Evolutionary conservation across 2,113 vertebrate genomes (phyloP).

Genomic region (Passer domesticus): DNA sequence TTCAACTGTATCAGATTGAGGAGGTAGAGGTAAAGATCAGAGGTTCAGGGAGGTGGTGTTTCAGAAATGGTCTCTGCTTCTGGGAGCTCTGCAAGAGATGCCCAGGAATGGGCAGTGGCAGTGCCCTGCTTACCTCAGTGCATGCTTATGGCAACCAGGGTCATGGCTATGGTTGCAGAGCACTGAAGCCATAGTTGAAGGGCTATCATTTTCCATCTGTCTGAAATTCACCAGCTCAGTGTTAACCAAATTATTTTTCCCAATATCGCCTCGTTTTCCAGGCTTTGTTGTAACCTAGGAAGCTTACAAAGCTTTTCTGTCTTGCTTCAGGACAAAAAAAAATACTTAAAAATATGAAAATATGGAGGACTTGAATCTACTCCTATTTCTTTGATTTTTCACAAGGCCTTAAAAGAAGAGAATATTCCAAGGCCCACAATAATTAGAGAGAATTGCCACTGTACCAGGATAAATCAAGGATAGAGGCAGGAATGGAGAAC

Average conservation of each 20-base stretch:
- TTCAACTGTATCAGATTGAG: neutral
- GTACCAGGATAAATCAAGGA: neutral
- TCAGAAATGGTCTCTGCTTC: neutral
- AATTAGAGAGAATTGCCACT: neutral
- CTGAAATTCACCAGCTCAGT: neutral
- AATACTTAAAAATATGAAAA: neutral
- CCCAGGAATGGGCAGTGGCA: neutral
- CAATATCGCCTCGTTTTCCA: neutral
- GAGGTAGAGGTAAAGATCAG: neutral
- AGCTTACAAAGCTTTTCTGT: neutral
- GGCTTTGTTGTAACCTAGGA: neutral
- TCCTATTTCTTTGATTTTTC: neutral
- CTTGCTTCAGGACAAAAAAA: neutral
- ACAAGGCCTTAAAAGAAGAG: neutral
- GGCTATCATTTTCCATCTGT: neutral
- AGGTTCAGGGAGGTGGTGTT: neutral
- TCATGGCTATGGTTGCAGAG: neutral
- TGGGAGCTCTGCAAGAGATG: neutral
- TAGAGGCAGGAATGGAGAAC: neutral
- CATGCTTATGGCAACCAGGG: neutral
- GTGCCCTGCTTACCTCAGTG: neutral
- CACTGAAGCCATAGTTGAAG: neutral
- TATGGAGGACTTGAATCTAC: neutral
- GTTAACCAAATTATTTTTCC: neutral
- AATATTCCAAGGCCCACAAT: neutral